Evolutionary conservation across 2,888 invertebrate genomes (phyloP).

Genomic region (Cephonodes hylas): DNA sequence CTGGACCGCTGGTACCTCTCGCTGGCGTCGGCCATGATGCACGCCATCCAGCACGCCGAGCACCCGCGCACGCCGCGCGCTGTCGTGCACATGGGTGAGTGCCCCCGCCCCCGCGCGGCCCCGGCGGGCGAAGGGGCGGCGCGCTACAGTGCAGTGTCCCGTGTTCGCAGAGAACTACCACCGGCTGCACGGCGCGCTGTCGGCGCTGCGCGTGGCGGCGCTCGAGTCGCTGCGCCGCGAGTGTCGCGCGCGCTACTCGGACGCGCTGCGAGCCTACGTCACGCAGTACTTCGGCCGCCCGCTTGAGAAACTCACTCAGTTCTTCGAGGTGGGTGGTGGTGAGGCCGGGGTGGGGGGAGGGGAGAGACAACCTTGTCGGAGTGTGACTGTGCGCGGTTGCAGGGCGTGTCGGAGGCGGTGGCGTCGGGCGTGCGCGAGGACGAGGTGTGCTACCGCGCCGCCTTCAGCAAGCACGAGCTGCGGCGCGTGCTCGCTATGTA

Average conservation of each 20-base stretch:
- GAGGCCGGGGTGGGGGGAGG: not conserved
- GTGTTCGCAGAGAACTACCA: constrained; percentile 98
- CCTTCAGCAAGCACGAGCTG: constrained; percentile 97
- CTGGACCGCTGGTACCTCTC: constrained; percentile 94
- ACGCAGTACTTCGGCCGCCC: constrained; percentile 94
- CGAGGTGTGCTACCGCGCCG: constrained; percentile 98
- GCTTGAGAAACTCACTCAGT: constrained; percentile 84
- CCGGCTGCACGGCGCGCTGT: constrained; percentile 92
- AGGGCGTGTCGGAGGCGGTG: constrained; percentile 94
- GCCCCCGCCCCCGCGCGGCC: constrained; percentile 82
- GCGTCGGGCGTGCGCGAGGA: constrained; percentile 97
- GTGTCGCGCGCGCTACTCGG: constrained; percentile 93
- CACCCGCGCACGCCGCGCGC: constrained; percentile 88
- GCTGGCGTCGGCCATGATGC: constrained; percentile 88
- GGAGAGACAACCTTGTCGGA: too few relatives aligned
- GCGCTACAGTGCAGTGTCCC: constrained; percentile 82
- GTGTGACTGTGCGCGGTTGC: not conserved
- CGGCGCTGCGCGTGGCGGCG: constrained; percentile 93
- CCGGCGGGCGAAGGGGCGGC: constrained; percentile 79
- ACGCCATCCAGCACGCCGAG: constrained; percentile 80
- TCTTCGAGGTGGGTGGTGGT: constrained; percentile 87
- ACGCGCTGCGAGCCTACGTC: constrained; percentile 94
- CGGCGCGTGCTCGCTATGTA: constrained; percentile 85
- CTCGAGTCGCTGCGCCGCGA: constrained; percentile 94
- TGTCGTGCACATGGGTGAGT: constrained; percentile 91